These are phyloP conservation scores for Endomychus coccineus DNA, from an alignment of 2,888 invertebrate genomes.

Conservation along the genomic window DNA sequence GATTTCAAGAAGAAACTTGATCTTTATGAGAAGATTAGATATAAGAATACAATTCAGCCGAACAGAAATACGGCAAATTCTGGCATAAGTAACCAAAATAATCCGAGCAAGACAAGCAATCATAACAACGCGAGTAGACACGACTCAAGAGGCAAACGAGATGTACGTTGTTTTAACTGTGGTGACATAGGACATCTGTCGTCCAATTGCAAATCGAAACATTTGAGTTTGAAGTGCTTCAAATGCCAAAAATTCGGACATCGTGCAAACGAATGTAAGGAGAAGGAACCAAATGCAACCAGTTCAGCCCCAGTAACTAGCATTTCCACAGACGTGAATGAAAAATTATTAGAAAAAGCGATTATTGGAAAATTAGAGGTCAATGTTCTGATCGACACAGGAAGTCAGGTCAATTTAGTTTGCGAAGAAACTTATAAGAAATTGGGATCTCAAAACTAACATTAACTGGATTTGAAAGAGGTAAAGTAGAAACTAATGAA, in stretches of 20 bases:
- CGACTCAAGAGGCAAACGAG: not conserved
- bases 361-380: constrained; percentile 2
- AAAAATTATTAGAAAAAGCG: not conserved
- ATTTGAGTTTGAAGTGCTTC: constrained; percentile 31
- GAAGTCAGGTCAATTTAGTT: constrained; percentile 6
- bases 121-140: not conserved
- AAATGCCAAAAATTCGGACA: constrained; percentile 28
- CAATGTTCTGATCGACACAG: constrained; percentile 8
- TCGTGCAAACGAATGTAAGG: not conserved
- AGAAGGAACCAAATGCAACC: not conserved
- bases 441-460: too few species aligned
- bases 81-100: not conserved
- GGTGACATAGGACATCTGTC: constrained; percentile 11
- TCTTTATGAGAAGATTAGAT: constrained; percentile 19
- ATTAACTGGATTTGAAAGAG: constrained; percentile 3
- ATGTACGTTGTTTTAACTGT: constrained; percentile 9
- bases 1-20: constrained; percentile 22
- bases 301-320: not conserved
- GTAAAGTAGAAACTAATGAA: constrained; percentile 2
- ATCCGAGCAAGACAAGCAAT: not conserved
- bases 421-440: constrained; percentile 9
- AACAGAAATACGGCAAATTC: not conserved
- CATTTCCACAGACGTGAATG: not conserved
- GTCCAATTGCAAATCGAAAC: constrained; percentile 16
- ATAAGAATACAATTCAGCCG: constrained; percentile 5